Evolutionary conservation across 2,888 invertebrate genomes (phyloP).

Genomic region (Erebia aethiops): DNA sequence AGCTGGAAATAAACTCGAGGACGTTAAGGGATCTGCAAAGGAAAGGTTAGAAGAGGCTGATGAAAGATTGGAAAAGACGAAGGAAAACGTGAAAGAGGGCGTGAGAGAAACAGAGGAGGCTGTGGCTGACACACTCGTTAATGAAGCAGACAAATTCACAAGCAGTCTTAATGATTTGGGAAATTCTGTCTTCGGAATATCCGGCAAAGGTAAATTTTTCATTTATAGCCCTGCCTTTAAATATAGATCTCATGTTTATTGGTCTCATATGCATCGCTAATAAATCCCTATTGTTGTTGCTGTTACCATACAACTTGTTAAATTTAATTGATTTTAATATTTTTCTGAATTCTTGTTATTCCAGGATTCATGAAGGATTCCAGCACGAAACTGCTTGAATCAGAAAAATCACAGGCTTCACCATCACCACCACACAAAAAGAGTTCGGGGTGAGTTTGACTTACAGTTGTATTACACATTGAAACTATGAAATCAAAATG

Average conservation of each 20-base stretch:
- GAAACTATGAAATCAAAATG: conserved; percentile 43
- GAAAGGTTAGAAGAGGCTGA: conserved; percentile 59
- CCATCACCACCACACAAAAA: conserved; percentile 73
- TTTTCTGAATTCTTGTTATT: conserved; percentile 24
- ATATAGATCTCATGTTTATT: conserved; percentile 12
- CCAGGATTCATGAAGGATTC: conserved; percentile 78
- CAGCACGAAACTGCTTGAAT: conserved; percentile 72
- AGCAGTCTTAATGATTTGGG: conserved; percentile 75
- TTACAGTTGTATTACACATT: conserved; percentile 9
- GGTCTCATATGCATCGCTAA: conserved; percentile 24
- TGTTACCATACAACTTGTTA: conserved; percentile 4
- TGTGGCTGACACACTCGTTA: conserved; percentile 54
- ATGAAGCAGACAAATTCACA: conserved; percentile 71
- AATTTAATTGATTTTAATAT: conserved; percentile 12
- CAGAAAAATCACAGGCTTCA: conserved; percentile 69
- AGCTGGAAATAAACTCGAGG: conserved; percentile 73
- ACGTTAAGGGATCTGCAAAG: conserved; percentile 60
- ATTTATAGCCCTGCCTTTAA: not conserved
- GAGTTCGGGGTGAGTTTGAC: conserved; percentile 69
- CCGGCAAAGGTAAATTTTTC: conserved; percentile 69
- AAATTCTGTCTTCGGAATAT: conserved; percentile 73
- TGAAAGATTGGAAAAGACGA: conserved; percentile 57
- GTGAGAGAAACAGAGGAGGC: conserved; percentile 53
- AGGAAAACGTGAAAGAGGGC: conserved; percentile 49
- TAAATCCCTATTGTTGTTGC: conserved; percentile 25